phyloP scores from a whole-genome alignment of 2,113 vertebrate genomes.

The Apodemus speciosus region DNA sequence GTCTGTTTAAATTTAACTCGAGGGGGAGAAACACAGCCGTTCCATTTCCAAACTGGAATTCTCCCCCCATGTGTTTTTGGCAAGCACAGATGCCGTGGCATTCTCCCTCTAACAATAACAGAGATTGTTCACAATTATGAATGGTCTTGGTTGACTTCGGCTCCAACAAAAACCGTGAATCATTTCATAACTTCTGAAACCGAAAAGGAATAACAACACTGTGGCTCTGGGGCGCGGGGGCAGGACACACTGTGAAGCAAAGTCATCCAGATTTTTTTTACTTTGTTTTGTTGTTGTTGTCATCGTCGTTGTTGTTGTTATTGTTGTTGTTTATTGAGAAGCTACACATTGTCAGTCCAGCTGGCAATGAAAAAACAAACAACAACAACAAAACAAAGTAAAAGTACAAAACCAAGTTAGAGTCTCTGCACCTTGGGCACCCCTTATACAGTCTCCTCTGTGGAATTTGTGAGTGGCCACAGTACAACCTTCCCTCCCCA shows the following conservation, averaged over 20 bases:
- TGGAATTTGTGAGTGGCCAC: neutral
- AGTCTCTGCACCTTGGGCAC: constrained; percentile 35
- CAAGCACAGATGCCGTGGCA: constrained; percentile 74
- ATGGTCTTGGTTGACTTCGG: constrained; percentile 76
- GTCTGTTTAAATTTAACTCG: constrained; percentile 72
- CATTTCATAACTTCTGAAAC: constrained; percentile 82
- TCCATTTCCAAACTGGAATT: constrained; percentile 79
- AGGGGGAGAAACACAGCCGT: constrained; percentile 67
- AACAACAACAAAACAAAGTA: neutral
- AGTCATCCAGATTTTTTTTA: constrained; percentile 59
- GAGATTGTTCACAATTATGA: constrained; percentile 81
- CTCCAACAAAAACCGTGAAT: constrained; percentile 77
- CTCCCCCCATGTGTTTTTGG: constrained; percentile 77
- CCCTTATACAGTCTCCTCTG: neutral
- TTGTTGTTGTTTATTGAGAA: constrained; percentile 56
- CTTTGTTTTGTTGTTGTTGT: too few relatives aligned
- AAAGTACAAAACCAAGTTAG: neutral
- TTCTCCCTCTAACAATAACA: constrained; percentile 81
- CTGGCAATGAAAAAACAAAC: neutral
- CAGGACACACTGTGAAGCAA: constrained; percentile 53
- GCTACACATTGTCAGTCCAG: constrained; percentile 34
- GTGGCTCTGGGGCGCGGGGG: neutral
- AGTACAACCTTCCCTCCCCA: neutral
- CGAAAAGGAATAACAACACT: constrained; percentile 74
- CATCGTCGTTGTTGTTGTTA: too few relatives aligned